A percentile compares a stretch with the other conserved stretches of the same genome.
phyloP scores from a whole-genome alignment of 2,888 invertebrate species.

The Lasioglossum calceatum region DNA sequence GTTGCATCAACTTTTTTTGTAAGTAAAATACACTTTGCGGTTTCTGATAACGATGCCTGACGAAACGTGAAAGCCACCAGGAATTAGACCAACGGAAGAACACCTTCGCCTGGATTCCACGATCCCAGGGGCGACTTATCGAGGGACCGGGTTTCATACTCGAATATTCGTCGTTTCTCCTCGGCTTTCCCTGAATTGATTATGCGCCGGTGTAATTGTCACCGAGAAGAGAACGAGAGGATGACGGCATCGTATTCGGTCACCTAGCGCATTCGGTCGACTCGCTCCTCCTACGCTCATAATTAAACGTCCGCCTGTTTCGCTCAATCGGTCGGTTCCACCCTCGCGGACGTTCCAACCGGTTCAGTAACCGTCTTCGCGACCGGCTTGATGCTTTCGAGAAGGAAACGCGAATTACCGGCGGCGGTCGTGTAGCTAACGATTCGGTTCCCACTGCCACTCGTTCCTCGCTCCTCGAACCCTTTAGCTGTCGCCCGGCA shows the following conservation, averaged over 20 bases:
- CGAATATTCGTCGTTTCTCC: slow-evolving; percentile 36
- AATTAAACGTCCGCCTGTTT: slow-evolving; percentile 72
- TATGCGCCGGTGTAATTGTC: slow-evolving; percentile 60
- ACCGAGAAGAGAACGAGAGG: slow-evolving; percentile 30
- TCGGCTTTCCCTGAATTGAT: slow-evolving; percentile 49
- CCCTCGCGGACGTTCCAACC: slow-evolving; percentile 52
- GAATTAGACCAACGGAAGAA: not conserved
- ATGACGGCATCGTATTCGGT: slow-evolving; percentile 48
- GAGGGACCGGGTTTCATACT: not conserved
- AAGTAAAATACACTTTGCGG: too few species aligned
- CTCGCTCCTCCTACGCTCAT: slow-evolving; percentile 66
- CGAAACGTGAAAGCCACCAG: not conserved
- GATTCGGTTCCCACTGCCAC: slow-evolving; percentile 22
- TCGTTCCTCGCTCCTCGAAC: not conserved
- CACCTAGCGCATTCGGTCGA: slow-evolving; percentile 57
- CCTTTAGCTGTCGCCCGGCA: not conserved
- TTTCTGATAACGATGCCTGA: not conserved
- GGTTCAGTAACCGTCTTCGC: slow-evolving; percentile 55
- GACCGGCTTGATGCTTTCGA: slow-evolving; percentile 48
- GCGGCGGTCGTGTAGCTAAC: slow-evolving; percentile 21
- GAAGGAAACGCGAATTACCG: slow-evolving; percentile 61
- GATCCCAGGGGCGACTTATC: not conserved
- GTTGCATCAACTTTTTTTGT: too few species aligned
- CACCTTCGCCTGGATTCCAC: too few species aligned
- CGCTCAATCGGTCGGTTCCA: slow-evolving; percentile 57